These are phyloP conservation scores for Dallia pectoralis DNA, from an alignment of 2,797 vertebrate species.

Conservation along the genomic window DNA sequence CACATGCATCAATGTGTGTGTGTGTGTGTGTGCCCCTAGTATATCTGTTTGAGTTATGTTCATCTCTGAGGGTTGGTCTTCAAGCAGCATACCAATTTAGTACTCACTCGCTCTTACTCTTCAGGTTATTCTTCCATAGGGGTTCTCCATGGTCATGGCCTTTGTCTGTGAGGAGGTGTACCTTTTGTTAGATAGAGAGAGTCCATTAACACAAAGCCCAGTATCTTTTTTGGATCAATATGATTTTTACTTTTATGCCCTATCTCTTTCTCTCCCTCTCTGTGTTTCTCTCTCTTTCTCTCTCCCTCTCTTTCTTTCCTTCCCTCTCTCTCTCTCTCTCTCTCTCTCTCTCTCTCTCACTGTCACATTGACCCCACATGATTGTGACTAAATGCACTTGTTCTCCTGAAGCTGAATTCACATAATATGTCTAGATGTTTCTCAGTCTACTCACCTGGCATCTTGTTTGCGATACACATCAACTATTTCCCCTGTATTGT, in stretches of 20 bases:
- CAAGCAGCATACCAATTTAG: neutral
- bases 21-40: neutral
- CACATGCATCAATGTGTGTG: neutral
- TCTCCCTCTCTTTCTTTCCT: neutral
- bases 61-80: neutral
- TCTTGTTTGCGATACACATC: neutral
- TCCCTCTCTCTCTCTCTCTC: constrained; percentile 1
- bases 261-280: neutral
- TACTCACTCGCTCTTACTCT: neutral
- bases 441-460: neutral
- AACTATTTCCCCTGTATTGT: neutral
- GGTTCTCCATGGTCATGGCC: neutral
- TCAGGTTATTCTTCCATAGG: neutral
- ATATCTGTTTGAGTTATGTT: neutral
- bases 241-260: constrained; percentile 13
- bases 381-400: neutral
- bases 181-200: constrained; percentile 7
- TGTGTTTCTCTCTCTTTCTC: neutral
- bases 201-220: constrained; percentile 50
- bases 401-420: neutral
- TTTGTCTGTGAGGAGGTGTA: constrained; percentile 19
- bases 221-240: constrained; percentile 52
- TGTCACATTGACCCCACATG: neutral
- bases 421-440: neutral
- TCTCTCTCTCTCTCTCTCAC: neutral